phyloP scores from a whole-genome alignment of 2,113 vertebrate genomes.

The Vulpes vulpes region DNA sequence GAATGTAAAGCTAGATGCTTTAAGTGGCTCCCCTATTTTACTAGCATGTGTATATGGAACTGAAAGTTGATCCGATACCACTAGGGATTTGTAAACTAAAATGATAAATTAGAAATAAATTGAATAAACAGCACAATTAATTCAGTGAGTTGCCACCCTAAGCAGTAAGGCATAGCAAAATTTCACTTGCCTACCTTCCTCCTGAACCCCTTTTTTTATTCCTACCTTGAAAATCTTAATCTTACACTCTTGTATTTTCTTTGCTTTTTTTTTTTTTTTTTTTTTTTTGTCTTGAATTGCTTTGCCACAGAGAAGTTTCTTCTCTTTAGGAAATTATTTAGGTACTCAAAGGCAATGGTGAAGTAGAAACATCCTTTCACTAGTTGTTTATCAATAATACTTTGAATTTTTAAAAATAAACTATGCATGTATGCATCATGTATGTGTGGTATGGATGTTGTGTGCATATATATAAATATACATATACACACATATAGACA shows the following conservation, averaged over 20 bases:
- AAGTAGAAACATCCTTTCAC: not conserved
- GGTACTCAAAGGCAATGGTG: not conserved
- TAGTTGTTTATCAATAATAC: not conserved
- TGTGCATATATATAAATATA: not conserved
- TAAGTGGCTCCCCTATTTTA: not conserved
- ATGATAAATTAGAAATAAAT: not conserved
- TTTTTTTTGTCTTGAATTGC: not conserved
- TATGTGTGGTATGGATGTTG: not conserved
- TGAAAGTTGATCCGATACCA: not conserved
- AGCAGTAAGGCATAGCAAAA: not conserved
- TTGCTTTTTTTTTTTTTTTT: not conserved
- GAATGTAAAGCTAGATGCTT: not conserved
- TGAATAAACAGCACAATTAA: not conserved
- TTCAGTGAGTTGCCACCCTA: not conserved
- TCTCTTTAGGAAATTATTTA: not conserved
- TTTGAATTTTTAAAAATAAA: not conserved
- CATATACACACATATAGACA: not conserved
- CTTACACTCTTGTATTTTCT: not conserved
- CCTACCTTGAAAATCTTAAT: not conserved
- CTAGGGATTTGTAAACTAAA: not conserved
- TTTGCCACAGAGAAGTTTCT: not conserved
- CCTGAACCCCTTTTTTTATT: not conserved
- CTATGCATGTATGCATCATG: not conserved
- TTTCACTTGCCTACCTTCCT: not conserved
- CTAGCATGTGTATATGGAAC: accelerated